A percentile compares a stretch with the other conserved stretches of the same genome.
Evolutionary conservation across 2,113 vertebrate species (phyloP).

Genomic region (Scomber colias): DNA sequence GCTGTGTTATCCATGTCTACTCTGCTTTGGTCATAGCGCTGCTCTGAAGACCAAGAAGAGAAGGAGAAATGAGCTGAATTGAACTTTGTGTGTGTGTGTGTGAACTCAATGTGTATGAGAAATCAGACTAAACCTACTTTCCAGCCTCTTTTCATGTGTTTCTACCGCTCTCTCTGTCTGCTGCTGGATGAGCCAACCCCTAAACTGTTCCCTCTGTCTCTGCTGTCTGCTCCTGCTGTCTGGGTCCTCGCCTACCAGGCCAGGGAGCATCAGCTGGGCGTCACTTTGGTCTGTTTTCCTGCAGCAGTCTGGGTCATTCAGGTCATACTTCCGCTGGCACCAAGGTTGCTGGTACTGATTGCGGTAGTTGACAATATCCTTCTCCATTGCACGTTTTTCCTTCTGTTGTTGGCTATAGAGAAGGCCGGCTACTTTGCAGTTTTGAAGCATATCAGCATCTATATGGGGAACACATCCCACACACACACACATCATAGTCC

Average conservation of each 20-base stretch:
- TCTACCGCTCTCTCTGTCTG: constrained; percentile 80
- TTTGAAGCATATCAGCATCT: constrained; percentile 74
- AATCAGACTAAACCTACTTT: constrained; percentile 78
- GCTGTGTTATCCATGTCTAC: constrained; percentile 81
- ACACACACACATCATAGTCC: not conserved
- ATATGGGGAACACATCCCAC: not conserved
- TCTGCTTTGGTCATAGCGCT: constrained; percentile 77
- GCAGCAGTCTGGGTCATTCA: constrained; percentile 84
- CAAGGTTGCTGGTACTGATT: constrained; percentile 84
- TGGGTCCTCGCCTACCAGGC: constrained; percentile 90
- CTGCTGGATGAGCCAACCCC: constrained; percentile 90
- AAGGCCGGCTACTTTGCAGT: constrained; percentile 79
- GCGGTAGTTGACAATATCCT: constrained; percentile 79
- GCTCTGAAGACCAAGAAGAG: constrained; percentile 77
- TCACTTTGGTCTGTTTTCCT: constrained; percentile 76
- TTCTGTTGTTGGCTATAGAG: constrained; percentile 80
- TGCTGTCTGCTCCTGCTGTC: constrained; percentile 74
- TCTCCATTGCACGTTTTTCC: constrained; percentile 74
- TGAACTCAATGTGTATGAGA: not conserved
- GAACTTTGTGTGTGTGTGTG: too few species aligned
- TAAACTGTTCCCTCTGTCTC: constrained; percentile 89
- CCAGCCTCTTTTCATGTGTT: constrained; percentile 69
- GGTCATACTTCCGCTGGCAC: constrained; percentile 85
- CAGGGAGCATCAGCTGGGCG: constrained; percentile 82
- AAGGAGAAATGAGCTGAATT: not conserved